These are phyloP conservation scores for Brachyrhaphis roseni DNA, from an alignment of 2,797 vertebrate genomes.

Conservation along the genomic window DNA sequence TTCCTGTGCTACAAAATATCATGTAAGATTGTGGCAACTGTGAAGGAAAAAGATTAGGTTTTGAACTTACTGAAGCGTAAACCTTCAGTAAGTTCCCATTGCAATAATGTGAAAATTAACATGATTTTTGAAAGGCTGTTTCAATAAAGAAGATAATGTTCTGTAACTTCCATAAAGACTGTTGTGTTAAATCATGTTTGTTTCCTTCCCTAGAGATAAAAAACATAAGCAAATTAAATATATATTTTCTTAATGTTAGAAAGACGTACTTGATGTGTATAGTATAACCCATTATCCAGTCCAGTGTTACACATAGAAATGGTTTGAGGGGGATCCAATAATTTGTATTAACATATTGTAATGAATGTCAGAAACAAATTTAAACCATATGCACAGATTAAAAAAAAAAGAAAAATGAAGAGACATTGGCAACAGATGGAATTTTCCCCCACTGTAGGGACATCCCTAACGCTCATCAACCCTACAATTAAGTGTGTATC, in stretches of 20 bases:
- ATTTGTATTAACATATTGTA: slow-evolving; percentile 42
- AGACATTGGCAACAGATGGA: slow-evolving; percentile 72
- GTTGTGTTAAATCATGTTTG: not conserved
- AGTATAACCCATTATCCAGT: not conserved
- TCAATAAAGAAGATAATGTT: not conserved
- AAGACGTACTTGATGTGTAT: not conserved
- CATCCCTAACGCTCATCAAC: slow-evolving; percentile 65
- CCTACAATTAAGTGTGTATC: slow-evolving; percentile 58
- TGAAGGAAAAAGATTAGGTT: not conserved
- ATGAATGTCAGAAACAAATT: slow-evolving; percentile 44
- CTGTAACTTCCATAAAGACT: not conserved
- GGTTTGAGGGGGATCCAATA: not conserved
- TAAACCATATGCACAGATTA: slow-evolving; percentile 49
- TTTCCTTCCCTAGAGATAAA: not conserved
- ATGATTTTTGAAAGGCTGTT: not conserved
- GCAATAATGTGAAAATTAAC: not conserved
- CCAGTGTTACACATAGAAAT: not conserved
- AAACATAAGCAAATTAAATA: not conserved
- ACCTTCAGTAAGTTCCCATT: not conserved
- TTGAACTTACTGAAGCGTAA: not conserved
- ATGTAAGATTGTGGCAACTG: not conserved
- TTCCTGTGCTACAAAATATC: not conserved
- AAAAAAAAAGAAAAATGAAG: slow-evolving; percentile 69
- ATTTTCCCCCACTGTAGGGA: slow-evolving; percentile 51
- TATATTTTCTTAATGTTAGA: not conserved